Evolutionary conservation across 2,888 invertebrate species (phyloP).

Genomic region (Sarcophaga subvicina): DNA sequence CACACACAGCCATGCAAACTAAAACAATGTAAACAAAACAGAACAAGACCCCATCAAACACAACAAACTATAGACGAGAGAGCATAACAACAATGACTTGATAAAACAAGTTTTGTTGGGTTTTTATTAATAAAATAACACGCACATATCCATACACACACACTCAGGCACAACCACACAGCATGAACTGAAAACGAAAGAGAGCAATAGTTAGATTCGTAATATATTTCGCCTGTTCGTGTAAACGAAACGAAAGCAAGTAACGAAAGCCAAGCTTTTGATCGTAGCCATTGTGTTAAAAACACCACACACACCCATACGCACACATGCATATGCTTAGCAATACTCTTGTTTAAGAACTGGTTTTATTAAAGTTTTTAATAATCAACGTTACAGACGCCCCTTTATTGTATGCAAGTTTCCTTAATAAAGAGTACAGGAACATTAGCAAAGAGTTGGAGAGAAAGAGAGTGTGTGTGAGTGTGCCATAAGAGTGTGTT

Average conservation of each 20-base stretch:
- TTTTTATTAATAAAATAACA: conserved; percentile 14
- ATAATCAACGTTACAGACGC: conserved; percentile 39
- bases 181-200: conserved; percentile 7
- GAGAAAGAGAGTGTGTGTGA: neutral
- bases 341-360: conserved; percentile 25
- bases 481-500: no score
- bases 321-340: no score
- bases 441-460: no score
- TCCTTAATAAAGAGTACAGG: no score
- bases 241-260: neutral
- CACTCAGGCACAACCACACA: neutral
- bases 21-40: neutral
- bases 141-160: neutral
- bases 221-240: neutral
- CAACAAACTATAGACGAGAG: neutral
- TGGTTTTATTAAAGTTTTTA: conserved; percentile 41
- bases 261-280: conserved; percentile 71
- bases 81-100: neutral
- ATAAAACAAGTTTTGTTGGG: no score
- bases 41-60: no score
- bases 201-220: neutral
- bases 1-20: neutral
- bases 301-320: conserved; percentile 4
- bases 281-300: conserved; percentile 78
- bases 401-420: conserved; percentile 43